A percentile compares a stretch with the other conserved stretches of the same genome.
Evolutionary conservation across 1,140 invertebrate species (phyloP).

Genomic region (Mya arenaria): DNA sequence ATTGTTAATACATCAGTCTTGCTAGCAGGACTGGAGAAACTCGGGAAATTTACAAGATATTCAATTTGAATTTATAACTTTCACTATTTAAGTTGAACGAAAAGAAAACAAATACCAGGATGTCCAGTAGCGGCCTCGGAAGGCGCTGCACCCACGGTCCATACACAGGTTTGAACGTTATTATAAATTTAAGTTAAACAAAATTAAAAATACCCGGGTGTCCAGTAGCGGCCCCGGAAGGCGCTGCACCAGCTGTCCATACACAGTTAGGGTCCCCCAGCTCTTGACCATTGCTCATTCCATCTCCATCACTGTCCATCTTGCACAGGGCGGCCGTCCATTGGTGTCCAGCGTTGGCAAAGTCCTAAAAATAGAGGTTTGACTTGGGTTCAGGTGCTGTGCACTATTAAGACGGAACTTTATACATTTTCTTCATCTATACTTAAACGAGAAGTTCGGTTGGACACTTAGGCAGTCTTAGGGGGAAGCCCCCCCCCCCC

Average conservation of each 20-base stretch:
- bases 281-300: constrained; percentile 62
- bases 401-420: too few species aligned
- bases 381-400: too few species aligned
- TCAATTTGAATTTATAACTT: neutral
- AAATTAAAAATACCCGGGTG: constrained; percentile 46
- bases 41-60: too few species aligned
- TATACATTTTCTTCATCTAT: too few species aligned
- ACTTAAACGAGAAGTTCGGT: too few species aligned
- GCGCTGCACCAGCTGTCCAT: constrained; percentile 53
- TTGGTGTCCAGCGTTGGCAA: constrained; percentile 40
- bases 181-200: neutral
- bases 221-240: neutral
- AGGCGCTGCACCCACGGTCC: constrained; percentile 50
- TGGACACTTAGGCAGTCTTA: too few species aligned
- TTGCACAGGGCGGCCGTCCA: constrained; percentile 61
- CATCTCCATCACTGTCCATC: constrained; percentile 62
- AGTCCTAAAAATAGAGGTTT: constrained; percentile 35
- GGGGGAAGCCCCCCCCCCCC: too few species aligned
- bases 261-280: constrained; percentile 63
- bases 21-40: too few species aligned
- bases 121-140: constrained; percentile 11
- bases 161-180: constrained; percentile 53
- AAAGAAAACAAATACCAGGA: constrained; percentile 39
- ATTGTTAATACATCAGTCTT: too few species aligned
- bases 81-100: too few species aligned